A percentile compares a stretch with the other conserved stretches of the same genome.
Evolutionary conservation across 2,888 invertebrate species (phyloP).

Genomic region (Metallyticus violacea): DNA sequence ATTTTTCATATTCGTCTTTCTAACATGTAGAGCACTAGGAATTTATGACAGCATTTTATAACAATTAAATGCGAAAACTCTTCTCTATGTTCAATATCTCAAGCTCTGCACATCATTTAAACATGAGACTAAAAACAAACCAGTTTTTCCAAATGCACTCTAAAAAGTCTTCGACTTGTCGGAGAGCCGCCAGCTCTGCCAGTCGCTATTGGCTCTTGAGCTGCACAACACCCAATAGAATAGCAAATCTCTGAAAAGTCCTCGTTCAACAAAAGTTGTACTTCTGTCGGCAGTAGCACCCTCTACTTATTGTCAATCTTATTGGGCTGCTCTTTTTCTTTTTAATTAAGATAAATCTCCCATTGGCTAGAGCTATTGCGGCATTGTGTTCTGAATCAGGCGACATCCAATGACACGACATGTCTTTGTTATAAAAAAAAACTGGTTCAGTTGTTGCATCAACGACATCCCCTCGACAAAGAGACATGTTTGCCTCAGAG

Average conservation of each 20-base stretch:
- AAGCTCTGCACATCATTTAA: too few relatives aligned
- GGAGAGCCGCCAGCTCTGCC: background rate
- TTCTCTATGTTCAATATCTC: too few relatives aligned
- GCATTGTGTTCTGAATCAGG: background rate
- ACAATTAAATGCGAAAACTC: too few relatives aligned
- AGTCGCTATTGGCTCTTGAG: background rate
- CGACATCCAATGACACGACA: slow-evolving; percentile 10
- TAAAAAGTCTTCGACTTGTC: background rate
- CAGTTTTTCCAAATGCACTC: too few relatives aligned
- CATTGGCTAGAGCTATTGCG: background rate
- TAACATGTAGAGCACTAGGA: too few relatives aligned
- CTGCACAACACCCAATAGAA: background rate
- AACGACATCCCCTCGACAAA: background rate
- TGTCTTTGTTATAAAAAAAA: background rate
- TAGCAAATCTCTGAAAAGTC: background rate
- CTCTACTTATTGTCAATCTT: background rate
- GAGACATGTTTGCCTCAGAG: background rate
- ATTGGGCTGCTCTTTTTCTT: background rate
- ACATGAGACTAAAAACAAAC: too few relatives aligned
- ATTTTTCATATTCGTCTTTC: too few relatives aligned
- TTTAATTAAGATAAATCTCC: background rate
- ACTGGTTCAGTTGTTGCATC: background rate
- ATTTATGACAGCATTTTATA: too few relatives aligned
- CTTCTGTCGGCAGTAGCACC: background rate
- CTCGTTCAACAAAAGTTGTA: background rate